Evolutionary conservation across 2,888 invertebrate species (phyloP).

Genomic region (Rhodophaea formosa): DNA sequence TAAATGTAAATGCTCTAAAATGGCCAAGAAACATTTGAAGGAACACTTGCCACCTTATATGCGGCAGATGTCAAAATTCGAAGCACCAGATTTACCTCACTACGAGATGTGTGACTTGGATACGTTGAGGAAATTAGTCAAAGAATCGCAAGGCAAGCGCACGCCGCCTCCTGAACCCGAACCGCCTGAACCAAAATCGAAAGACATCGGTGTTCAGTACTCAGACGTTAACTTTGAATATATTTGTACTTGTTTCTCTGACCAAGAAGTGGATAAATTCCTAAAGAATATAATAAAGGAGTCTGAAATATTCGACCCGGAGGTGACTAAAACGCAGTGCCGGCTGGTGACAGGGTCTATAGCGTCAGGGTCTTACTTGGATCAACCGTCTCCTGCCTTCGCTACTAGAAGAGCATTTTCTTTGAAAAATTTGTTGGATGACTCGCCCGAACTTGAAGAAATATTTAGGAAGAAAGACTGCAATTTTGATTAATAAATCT

Average conservation of each 20-base stretch:
- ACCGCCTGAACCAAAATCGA: slow-evolving; percentile 40
- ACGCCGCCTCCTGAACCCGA: slow-evolving; percentile 28
- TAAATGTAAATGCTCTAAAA: slow-evolving; percentile 52
- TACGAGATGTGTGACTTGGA: slow-evolving; percentile 54
- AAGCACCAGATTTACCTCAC: slow-evolving; percentile 48
- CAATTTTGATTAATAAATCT: slow-evolving; percentile 14
- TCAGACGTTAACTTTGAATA: slow-evolving; percentile 52
- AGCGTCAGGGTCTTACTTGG: slow-evolving; percentile 37
- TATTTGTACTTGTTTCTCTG: slow-evolving; percentile 59
- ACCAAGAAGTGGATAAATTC: slow-evolving; percentile 45
- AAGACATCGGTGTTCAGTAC: slow-evolving; percentile 50
- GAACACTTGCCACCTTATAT: slow-evolving; percentile 66
- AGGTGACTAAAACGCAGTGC: slow-evolving; percentile 26
- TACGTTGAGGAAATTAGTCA: slow-evolving; percentile 49
- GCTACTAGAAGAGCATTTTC: slow-evolving; percentile 48
- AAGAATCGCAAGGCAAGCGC: slow-evolving; percentile 38
- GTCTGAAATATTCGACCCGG: slow-evolving; percentile 24
- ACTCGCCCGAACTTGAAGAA: slow-evolving; percentile 50
- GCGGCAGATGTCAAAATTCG: slow-evolving; percentile 53
- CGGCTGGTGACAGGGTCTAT: slow-evolving; percentile 36
- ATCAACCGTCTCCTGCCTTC: slow-evolving; percentile 38
- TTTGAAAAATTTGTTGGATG: slow-evolving; percentile 44
- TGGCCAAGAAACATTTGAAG: slow-evolving; percentile 54
- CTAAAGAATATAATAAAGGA: slow-evolving; percentile 31
- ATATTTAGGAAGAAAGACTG: slow-evolving; percentile 55